Base-by-base conservation (phyloP, 2,888 invertebrate species). In the Pachliopta kotzebuea region DNA sequence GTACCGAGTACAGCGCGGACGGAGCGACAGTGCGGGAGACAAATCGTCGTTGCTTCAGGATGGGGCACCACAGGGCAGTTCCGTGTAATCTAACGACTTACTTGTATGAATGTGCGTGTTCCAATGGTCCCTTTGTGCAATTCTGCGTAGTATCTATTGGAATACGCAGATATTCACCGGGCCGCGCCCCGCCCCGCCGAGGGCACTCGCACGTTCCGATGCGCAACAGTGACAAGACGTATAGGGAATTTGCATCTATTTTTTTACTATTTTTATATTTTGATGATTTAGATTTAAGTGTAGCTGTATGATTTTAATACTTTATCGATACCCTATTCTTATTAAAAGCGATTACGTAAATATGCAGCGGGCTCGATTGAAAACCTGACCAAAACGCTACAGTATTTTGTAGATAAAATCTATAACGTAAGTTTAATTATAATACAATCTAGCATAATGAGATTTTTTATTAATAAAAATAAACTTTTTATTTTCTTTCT, bases 331-430 rank as follows among this genome's bases (percentile, higher is more conserved):
- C 79, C 81, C 80, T 88, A 87, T 85, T 82, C 84, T 86, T 84
- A 84, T 74, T 80, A 83, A 84, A 83, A 83, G 18, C 81, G 81
- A 80, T 84, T 85, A 81, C 73, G 78, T 79, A 77, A 82, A 79
- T 73, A 78, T 79, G 78, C 70, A 70, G 70, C 61, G 79, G 78
- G 76, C 83, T 86, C 90, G 81, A 85, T 89, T 90, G 90, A 84
- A 88, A 90, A 86, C 88, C 89, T 90, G 85, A 80, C 84, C 83
- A 84, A 79, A 76, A 79, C 76, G 90, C 88, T 85, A 81, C 87
- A 90, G 90, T 90, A 90, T 91, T 90, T 89, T 91, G 91, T 91
- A 91, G 91, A 90, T 90, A 91, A 90, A 90, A 89, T 91, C 90
- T 91, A 89, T 90, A 81, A 83, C 83, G 83, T 90, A 90, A 90